Conservation (phyloP, 2,113 vertebrate species). For the Arothron firmamentum region DNA sequence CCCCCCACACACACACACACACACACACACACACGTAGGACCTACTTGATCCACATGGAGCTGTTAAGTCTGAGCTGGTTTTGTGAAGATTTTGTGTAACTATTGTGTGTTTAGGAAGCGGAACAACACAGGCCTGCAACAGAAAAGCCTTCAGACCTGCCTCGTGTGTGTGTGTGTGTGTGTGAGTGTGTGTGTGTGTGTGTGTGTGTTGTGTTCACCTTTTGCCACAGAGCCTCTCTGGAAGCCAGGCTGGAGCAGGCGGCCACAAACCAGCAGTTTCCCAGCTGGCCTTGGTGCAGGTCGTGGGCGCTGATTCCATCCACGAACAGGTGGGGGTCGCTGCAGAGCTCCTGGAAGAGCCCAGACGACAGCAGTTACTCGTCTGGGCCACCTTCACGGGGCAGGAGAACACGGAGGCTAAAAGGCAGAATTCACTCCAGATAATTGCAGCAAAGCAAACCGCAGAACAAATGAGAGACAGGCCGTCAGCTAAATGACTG, state of each 20-base stretch:
- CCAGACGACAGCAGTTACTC: neutral
- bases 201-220: slow-evolving; percentile 68
- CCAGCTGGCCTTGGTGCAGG: slow-evolving; percentile 91
- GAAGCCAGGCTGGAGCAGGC: slow-evolving; percentile 90
- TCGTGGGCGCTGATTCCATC: slow-evolving; percentile 93
- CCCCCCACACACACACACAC: too few relatives aligned
- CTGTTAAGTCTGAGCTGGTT: too few relatives aligned
- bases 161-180: too few relatives aligned
- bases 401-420: slow-evolving; percentile 3
- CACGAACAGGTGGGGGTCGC: slow-evolving; percentile 87
- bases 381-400: too few relatives aligned
- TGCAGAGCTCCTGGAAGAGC: slow-evolving; percentile 82
- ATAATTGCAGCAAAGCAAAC: slow-evolving; percentile 22
- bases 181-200: too few relatives aligned
- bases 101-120: too few relatives aligned
- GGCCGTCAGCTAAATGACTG: slow-evolving; percentile 36
- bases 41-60: too few relatives aligned
- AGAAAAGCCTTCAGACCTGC: too few relatives aligned
- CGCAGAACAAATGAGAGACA: neutral
- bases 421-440: neutral
- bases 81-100: too few relatives aligned
- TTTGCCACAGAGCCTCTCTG: slow-evolving; percentile 88
- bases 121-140: too few relatives aligned
- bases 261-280: slow-evolving; percentile 97
- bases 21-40: too few relatives aligned